Percentiles rank a stretch among this genome's conserved stretches.
These are phyloP conservation scores for Drosophila kikkawai DNA, from an alignment of 1,140 invertebrate species.

Conservation along the genomic window DNA sequence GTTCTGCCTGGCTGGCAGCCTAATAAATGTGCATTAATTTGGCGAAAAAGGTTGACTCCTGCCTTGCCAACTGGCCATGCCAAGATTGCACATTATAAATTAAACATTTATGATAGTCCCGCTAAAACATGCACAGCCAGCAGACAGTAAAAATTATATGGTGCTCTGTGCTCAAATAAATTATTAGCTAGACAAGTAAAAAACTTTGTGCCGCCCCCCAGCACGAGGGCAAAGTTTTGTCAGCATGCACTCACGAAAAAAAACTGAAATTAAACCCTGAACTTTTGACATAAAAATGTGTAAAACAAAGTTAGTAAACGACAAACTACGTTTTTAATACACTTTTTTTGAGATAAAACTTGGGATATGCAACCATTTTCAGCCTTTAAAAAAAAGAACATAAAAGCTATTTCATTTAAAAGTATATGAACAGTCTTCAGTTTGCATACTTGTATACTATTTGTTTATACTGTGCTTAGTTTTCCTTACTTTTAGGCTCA, in stretches of 20 bases:
- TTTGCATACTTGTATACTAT: not conserved
- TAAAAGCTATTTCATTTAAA: not conserved
- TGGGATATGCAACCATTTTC: not conserved
- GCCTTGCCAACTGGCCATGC: conserved; percentile 17
- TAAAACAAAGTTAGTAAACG: not conserved
- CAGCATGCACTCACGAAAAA: conserved; percentile 13
- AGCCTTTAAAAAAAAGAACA: too few species aligned
- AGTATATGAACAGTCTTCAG: not conserved
- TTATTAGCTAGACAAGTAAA: conserved; percentile 32
- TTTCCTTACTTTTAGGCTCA: not conserved
- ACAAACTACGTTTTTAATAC: not conserved
- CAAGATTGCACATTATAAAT: conserved; percentile 60
- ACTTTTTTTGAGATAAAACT: not conserved
- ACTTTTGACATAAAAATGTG: conserved; percentile 8
- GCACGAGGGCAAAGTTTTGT: conserved; percentile 25
- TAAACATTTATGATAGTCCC: conserved; percentile 37
- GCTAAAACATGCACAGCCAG: conserved; percentile 28
- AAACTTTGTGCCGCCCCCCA: conserved; percentile 22
- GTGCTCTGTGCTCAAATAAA: conserved; percentile 25
- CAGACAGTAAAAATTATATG: conserved; percentile 38
- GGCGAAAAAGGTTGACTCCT: conserved; percentile 47
- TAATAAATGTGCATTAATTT: conserved; percentile 71
- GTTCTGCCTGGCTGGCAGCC: conserved; percentile 5
- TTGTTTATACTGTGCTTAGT: too few species aligned
- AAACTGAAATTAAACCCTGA: conserved; percentile 8